These are phyloP conservation scores for Nannobrachium achirus DNA, from an alignment of 2,113 vertebrate genomes.

Conservation along the genomic window DNA sequence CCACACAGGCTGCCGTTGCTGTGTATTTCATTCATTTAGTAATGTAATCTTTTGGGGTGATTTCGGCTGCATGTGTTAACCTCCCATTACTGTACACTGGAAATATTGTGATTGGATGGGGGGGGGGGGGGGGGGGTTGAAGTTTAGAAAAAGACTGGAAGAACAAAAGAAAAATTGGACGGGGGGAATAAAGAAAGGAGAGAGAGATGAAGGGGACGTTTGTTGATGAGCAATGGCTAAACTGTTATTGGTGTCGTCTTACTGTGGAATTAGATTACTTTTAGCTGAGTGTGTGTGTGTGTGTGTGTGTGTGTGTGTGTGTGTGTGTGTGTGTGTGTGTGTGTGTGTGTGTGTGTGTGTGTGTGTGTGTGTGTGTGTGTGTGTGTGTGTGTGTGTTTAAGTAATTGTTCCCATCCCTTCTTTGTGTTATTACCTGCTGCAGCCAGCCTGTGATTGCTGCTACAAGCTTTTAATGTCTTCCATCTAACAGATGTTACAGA, in stretches of 20 bases:
- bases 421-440: constrained; percentile 74
- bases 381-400: constrained; percentile 63
- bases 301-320: constrained; percentile 1
- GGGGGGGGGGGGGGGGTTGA: constrained; percentile 9
- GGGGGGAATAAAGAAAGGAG: constrained; percentile 23
- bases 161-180: background rate
- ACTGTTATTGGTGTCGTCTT: constrained; percentile 42
- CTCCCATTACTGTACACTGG: constrained; percentile 69
- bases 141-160: constrained; percentile 26
- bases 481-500: constrained; percentile 78
- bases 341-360: constrained; percentile 6
- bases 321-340: background rate
- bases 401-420: constrained; percentile 72
- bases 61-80: constrained; percentile 78
- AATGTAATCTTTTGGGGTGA: constrained; percentile 92
- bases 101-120: constrained; percentile 62
- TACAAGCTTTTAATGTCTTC: constrained; percentile 78
- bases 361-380: constrained; percentile 7
- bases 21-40: constrained; percentile 95
- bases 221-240: constrained; percentile 56
- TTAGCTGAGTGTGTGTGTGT: constrained; percentile 31
- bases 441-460: constrained; percentile 70
- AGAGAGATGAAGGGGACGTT: constrained; percentile 23
- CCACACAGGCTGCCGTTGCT: constrained; percentile 28
- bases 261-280: constrained; percentile 47